Percentiles rank a stretch among this genome's conserved stretches.
Evolutionary conservation across 2,797 vertebrate species (phyloP).

Genomic region (Pristis pectinata): DNA sequence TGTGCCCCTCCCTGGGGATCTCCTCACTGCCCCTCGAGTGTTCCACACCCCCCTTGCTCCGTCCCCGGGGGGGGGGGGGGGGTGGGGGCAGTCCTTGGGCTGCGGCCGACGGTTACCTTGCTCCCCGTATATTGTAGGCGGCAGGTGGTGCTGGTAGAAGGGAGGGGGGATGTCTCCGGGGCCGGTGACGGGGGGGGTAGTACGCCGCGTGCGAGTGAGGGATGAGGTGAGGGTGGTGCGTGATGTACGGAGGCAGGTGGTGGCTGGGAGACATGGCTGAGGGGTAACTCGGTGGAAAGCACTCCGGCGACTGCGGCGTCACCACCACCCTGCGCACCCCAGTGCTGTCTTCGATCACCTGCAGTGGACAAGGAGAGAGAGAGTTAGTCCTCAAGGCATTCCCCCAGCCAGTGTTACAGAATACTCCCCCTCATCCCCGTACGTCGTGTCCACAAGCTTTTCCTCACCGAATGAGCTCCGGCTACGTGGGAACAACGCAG

Average conservation of each 20-base stretch:
- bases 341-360: constrained; percentile 94
- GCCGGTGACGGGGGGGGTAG: constrained; percentile 86
- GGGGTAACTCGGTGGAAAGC: constrained; percentile 89
- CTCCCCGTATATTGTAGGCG: constrained; percentile 80
- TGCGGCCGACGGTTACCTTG: constrained; percentile 67
- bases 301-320: constrained; percentile 91
- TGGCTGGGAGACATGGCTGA: constrained; percentile 89
- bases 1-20: too few species aligned
- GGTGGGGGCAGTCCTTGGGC: too few species aligned
- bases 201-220: constrained; percentile 86
- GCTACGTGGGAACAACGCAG: too few species aligned
- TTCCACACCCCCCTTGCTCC: too few species aligned
- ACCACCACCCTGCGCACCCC: constrained; percentile 92
- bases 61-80: too few species aligned
- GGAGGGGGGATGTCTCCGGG: constrained; percentile 82
- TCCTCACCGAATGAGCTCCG: too few species aligned
- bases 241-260: constrained; percentile 82
- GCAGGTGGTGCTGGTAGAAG: constrained; percentile 90
- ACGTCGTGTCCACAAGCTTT: too few species aligned
- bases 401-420: too few species aligned
- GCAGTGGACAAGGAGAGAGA: constrained; percentile 29
- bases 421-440: too few species aligned
- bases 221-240: constrained; percentile 86
- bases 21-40: too few species aligned
- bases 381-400: background rate